Evolutionary conservation across 1,140 invertebrate species (phyloP).

Genomic region (Hylaeus anthracinus): DNA sequence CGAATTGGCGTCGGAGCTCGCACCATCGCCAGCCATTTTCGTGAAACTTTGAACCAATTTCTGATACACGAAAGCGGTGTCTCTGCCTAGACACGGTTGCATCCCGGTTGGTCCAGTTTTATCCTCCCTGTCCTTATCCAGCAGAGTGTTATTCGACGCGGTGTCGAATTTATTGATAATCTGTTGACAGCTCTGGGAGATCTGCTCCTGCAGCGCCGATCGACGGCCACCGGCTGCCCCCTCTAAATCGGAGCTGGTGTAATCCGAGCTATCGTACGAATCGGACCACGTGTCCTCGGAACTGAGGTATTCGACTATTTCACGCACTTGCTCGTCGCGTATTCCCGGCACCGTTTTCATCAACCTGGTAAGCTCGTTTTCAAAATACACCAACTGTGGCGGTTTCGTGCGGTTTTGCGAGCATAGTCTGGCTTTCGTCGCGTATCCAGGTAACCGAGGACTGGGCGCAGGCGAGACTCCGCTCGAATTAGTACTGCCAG

Average conservation of each 20-base stretch:
- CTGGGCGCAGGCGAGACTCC: slow-evolving; percentile 81
- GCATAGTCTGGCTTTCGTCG: slow-evolving; percentile 68
- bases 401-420: slow-evolving; percentile 86
- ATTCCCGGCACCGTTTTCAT: slow-evolving; percentile 97
- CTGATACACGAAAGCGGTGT: slow-evolving; percentile 91
- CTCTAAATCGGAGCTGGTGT: slow-evolving; percentile 93
- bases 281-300: slow-evolving; percentile 96
- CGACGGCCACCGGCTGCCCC: slow-evolving; percentile 84
- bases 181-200: slow-evolving; percentile 92
- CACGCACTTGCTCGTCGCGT: slow-evolving; percentile 92
- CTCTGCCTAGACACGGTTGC: slow-evolving; percentile 82
- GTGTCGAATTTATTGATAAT: slow-evolving; percentile 92
- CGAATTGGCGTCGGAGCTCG: slow-evolving; percentile 75
- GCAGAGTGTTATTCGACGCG: slow-evolving; percentile 78
- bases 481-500: slow-evolving; percentile 78
- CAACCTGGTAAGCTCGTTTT: slow-evolving; percentile 92
- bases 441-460: slow-evolving; percentile 81
- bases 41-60: slow-evolving; percentile 90
- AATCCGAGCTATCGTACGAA: slow-evolving; percentile 94
- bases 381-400: slow-evolving; percentile 92
- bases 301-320: slow-evolving; percentile 94
- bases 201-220: slow-evolving; percentile 90
- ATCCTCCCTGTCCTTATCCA: slow-evolving; percentile 80
- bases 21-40: slow-evolving; percentile 84
- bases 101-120: slow-evolving; percentile 32